These are phyloP conservation scores for Corythaeola cristata DNA, from an alignment of 2,113 vertebrate species.

Conservation along the genomic window DNA sequence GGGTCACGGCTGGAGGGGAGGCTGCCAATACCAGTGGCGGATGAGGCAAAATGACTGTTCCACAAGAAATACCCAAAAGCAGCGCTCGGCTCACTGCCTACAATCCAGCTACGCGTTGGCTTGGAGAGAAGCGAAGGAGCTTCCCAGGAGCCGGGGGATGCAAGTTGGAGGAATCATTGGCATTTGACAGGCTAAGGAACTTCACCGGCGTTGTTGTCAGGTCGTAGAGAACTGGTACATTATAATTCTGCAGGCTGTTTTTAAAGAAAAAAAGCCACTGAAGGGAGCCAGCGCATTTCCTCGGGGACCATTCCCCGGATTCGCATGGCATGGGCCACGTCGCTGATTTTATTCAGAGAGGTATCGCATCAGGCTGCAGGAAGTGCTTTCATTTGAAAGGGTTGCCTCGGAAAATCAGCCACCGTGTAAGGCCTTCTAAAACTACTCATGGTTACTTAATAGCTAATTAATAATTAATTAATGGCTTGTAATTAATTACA, in stretches of 20 bases:
- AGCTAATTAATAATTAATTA: not conserved
- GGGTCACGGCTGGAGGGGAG: not conserved
- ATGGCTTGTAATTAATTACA: not conserved
- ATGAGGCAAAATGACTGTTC: not conserved
- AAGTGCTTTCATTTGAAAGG: not conserved
- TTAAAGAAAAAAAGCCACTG: not conserved
- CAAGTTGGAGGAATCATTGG: too few species aligned
- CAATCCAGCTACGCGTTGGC: rapidly evolving
- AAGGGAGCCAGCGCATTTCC: not conserved
- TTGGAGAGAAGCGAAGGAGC: rapidly evolving
- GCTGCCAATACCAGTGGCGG: not conserved
- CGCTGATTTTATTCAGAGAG: not conserved
- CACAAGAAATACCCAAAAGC: not conserved
- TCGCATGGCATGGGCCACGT: not conserved
- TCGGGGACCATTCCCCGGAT: not conserved
- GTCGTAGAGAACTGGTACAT: rapidly evolving
- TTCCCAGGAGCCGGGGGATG: rapidly evolving
- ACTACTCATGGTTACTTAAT: not conserved
- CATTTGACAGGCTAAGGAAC: not conserved
- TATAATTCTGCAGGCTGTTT: not conserved
- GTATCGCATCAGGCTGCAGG: not conserved
- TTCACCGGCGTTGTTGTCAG: not conserved
- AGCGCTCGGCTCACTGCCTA: not conserved
- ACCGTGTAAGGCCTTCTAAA: not conserved
- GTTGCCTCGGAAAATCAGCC: not conserved